Conservation (phyloP, 1,140 invertebrate species). For the Brachionus paranguensis region DNA sequence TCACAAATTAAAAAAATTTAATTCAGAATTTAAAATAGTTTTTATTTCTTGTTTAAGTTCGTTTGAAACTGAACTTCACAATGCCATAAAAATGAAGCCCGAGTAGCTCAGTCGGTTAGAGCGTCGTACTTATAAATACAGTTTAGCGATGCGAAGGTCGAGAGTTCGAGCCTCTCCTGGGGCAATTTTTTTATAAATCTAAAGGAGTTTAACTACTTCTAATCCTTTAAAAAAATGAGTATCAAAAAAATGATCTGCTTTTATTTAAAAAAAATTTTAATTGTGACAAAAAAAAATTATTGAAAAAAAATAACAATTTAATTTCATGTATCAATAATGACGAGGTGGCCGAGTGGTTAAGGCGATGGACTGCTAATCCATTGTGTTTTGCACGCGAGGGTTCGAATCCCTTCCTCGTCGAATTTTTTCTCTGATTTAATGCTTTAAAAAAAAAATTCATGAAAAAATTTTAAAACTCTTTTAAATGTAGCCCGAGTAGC, state of each 20-base stretch:
- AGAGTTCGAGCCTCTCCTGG: slow-evolving; percentile 35
- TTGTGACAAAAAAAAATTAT: too few relatives aligned
- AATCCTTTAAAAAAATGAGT: too few relatives aligned
- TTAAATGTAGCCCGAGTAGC: background rate
- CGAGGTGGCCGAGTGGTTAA: slow-evolving; percentile 38
- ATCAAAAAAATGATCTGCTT: too few relatives aligned
- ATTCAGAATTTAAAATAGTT: too few relatives aligned
- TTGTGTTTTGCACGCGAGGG: slow-evolving; percentile 34
- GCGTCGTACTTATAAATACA: slow-evolving; percentile 39
- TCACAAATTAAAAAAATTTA: too few relatives aligned
- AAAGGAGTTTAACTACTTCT: background rate
- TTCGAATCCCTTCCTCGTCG: slow-evolving; percentile 39
- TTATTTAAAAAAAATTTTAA: too few relatives aligned
- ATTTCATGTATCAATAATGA: background rate
- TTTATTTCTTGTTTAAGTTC: too few relatives aligned
- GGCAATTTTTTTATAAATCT: background rate
- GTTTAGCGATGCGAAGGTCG: slow-evolving; percentile 33
- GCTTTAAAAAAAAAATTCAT: background rate
- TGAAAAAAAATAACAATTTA: too few relatives aligned
- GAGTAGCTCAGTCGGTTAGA: slow-evolving; percentile 38
- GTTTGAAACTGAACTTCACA: too few relatives aligned
- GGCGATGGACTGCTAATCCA: slow-evolving; percentile 39
- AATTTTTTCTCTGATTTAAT: background rate
- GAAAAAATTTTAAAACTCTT: background rate
- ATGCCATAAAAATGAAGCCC: background rate